Conservation (phyloP, 2,888 invertebrate genomes). For the Caenorhabditis sulstoni region DNA sequence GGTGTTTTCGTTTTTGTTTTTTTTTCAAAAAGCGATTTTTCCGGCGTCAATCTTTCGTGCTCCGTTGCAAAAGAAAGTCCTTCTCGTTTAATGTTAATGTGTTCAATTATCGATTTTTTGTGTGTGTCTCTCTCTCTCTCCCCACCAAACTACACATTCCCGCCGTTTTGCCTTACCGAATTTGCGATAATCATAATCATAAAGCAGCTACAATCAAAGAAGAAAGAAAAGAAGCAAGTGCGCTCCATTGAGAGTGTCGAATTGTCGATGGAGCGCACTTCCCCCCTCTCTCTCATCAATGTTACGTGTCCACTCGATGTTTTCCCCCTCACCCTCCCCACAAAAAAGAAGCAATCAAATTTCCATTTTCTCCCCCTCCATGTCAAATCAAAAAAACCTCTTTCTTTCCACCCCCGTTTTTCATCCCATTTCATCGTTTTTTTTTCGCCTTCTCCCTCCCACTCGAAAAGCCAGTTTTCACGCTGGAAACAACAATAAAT, state of each 20-base stretch:
- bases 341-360: no score
- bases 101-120: conserved; percentile 31
- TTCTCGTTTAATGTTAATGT: conserved; percentile 15
- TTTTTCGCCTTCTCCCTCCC: neutral
- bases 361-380: neutral
- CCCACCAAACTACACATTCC: conserved; percentile 26
- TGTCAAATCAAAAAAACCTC: no score
- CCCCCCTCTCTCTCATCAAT: conserved; percentile 45
- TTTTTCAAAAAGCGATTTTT: no score
- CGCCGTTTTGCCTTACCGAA: conserved; percentile 48
- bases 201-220: no score
- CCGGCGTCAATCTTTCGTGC: neutral
- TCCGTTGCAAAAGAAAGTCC: neutral
- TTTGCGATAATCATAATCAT: conserved; percentile 52
- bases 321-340: neutral
- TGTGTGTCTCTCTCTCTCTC: neutral
- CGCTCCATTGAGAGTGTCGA: neutral
- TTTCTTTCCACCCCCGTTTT: neutral
- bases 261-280: conserved; percentile 20
- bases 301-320: conserved; percentile 42
- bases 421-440: neutral
- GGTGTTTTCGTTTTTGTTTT: conserved; percentile 20
- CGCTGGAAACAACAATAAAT: neutral
- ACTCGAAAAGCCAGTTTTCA: neutral
- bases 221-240: conserved; percentile 17